phyloP scores from a whole-genome alignment of 2,113 vertebrate species.

The Thalassarche chlororhynchos region DNA sequence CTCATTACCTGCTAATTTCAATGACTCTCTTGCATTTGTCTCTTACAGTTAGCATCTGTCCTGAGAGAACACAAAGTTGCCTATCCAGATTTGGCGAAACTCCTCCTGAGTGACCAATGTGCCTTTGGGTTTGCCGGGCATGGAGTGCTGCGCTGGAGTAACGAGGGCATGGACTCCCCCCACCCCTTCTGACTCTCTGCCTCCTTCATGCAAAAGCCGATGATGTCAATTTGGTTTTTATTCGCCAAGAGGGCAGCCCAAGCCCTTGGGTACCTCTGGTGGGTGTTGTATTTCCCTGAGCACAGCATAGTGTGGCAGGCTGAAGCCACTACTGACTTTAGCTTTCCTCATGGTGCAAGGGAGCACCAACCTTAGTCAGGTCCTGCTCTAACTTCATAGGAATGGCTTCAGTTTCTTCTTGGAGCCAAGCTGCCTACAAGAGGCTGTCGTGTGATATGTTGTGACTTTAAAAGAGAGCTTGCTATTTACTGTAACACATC shows the following conservation, averaged over 20 bases:
- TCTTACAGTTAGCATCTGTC: background rate
- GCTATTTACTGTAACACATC: background rate
- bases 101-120: background rate
- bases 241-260: rapidly evolving
- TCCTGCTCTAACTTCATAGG: background rate
- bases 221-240: background rate
- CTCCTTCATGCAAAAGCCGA: rapidly evolving
- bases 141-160: background rate
- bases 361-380: background rate
- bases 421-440: background rate
- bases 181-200: background rate
- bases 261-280: rapidly evolving
- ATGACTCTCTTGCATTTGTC: background rate
- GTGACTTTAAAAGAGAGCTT: background rate
- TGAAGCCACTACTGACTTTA: background rate
- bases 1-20: background rate
- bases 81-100: background rate
- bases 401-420: background rate
- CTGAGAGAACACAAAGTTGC: background rate
- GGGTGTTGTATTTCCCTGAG: background rate
- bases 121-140: rapidly evolving
- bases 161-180: rapidly evolving
- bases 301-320: background rate
- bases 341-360: rapidly evolving
- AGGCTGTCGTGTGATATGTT: background rate